Conservation (phyloP, 2,888 invertebrate genomes). For the Morpho helenor region DNA sequence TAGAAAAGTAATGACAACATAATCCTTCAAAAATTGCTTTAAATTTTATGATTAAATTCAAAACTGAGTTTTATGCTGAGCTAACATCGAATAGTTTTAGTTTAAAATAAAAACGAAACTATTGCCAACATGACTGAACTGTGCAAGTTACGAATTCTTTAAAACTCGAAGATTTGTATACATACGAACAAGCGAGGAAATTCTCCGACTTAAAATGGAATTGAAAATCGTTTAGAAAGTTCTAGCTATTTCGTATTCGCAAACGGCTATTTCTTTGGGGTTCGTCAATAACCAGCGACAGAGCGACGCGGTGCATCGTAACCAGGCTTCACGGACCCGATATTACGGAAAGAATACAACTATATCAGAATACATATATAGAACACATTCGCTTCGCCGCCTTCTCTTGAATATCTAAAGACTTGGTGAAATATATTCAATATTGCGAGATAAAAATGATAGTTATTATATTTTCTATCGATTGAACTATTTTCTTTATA, state of each 20-base stretch:
- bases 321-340: constrained; percentile 17
- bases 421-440: constrained; percentile 22
- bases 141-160: constrained; percentile 3
- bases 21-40: too few relatives aligned
- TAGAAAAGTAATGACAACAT: too few relatives aligned
- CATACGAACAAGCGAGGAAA: constrained; percentile 15
- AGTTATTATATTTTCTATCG: background rate
- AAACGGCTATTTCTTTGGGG: constrained; percentile 37
- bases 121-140: constrained; percentile 3
- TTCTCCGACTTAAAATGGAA: constrained; percentile 24
- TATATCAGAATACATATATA: constrained; percentile 12
- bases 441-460: constrained; percentile 1
- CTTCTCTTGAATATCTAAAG: constrained; percentile 5
- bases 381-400: constrained; percentile 9
- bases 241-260: constrained; percentile 33
- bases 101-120: constrained; percentile 3
- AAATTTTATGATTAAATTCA: too few relatives aligned
- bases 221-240: constrained; percentile 22
- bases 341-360: constrained; percentile 26
- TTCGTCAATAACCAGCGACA: constrained; percentile 31
- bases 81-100: constrained; percentile 2
- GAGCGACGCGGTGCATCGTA: constrained; percentile 27
- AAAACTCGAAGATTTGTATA: constrained; percentile 14
- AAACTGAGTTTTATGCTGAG: background rate
- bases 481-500: background rate